Evolutionary conservation across 2,113 vertebrate species (phyloP).

Genomic region (Fregata magnificens): DNA sequence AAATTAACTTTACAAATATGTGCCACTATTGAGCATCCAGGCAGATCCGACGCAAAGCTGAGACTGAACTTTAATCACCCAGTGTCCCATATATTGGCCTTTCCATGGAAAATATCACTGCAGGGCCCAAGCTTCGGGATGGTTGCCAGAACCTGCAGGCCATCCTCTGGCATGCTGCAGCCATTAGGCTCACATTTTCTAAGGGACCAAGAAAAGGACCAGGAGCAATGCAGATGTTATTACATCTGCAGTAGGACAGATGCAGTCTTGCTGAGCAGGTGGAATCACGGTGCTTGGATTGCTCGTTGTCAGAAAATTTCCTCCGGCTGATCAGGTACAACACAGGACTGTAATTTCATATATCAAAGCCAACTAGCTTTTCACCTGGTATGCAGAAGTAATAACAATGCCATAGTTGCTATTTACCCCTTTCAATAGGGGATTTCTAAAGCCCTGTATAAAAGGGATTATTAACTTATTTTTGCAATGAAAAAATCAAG

Average conservation of each 20-base stretch:
- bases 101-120: not conserved
- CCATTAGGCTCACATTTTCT: not conserved
- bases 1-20: not conserved
- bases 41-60: not conserved
- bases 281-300: not conserved
- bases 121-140: not conserved
- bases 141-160: not conserved
- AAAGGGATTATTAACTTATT: not conserved
- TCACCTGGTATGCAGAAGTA: not conserved
- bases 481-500: not conserved
- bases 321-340: not conserved
- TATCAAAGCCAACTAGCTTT: not conserved
- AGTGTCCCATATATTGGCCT: not conserved
- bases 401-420: not conserved
- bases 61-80: not conserved
- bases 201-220: not conserved
- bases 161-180: not conserved
- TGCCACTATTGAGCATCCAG: not conserved
- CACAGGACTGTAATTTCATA: not conserved
- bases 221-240: conserved; percentile 13
- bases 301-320: not conserved
- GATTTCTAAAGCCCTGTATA: not conserved
- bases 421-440: not conserved
- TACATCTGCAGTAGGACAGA: conserved; percentile 11
- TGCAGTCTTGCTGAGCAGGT: not conserved